Percentiles rank a stretch among this genome's conserved stretches.
Evolutionary conservation across 2,888 invertebrate genomes (phyloP).

Genomic region (Sylvicola fuscatus): DNA sequence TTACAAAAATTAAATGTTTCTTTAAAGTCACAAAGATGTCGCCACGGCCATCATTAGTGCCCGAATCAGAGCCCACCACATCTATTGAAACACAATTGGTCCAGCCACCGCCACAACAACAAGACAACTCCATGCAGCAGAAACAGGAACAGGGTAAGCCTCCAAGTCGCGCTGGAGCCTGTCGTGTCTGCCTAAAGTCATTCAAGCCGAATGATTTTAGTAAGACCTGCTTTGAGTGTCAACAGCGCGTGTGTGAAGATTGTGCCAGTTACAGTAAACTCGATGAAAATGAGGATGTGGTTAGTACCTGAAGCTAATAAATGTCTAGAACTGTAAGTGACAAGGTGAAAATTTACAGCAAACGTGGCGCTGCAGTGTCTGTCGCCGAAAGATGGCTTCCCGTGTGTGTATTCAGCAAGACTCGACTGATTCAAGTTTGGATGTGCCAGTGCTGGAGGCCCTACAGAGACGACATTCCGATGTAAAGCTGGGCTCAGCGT

Average conservation of each 20-base stretch:
- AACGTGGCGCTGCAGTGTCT: conserved; percentile 78
- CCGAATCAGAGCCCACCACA: conserved; percentile 28
- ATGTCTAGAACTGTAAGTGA: too few species aligned
- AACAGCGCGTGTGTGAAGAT: conserved; percentile 80
- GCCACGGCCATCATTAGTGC: conserved; percentile 37
- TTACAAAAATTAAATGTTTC: background rate
- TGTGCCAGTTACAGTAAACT: conserved; percentile 81
- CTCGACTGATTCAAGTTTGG: conserved; percentile 65
- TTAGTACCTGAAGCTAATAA: conserved; percentile 26
- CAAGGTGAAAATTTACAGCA: too few species aligned
- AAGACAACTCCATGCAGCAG: conserved; percentile 5
- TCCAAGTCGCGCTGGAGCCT: conserved; percentile 55
- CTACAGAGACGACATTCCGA: conserved; percentile 67
- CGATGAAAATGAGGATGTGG: conserved; percentile 63
- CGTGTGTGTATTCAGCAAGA: conserved; percentile 57
- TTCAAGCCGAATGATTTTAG: conserved; percentile 76
- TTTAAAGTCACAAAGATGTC: conserved; percentile 47
- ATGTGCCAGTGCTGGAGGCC: conserved; percentile 58
- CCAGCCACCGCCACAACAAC: conserved; percentile 15
- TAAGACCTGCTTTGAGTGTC: conserved; percentile 74
- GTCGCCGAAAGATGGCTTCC: conserved; percentile 62
- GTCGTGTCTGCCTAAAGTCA: conserved; percentile 69
- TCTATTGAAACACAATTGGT: conserved; percentile 27
- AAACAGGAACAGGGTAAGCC: conserved; percentile 47
- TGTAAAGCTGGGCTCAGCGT: conserved; percentile 39